Conservation (phyloP, 2,888 invertebrate genomes). For the Leucophenga montana region DNA sequence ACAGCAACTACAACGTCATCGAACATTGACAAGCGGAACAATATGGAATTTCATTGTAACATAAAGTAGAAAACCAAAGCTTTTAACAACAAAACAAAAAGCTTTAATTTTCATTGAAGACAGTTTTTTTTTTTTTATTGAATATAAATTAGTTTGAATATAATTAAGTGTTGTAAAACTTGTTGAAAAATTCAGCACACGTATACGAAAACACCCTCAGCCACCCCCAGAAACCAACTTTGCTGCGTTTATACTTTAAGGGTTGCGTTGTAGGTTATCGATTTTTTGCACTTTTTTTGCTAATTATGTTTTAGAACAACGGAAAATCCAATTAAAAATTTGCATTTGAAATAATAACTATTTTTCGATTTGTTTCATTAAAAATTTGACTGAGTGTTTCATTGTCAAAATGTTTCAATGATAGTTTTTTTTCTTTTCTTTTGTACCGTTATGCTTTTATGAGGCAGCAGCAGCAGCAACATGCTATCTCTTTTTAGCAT, state of each 20-base stretch:
- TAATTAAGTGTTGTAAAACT: neutral
- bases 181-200: slow-evolving; percentile 5
- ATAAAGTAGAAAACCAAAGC: too few species aligned
- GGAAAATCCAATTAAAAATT: neutral
- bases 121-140: neutral
- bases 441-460: neutral
- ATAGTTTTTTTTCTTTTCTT: neutral
- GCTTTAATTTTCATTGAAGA: neutral
- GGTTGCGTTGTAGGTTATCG: slow-evolving; percentile 19
- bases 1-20: too few species aligned
- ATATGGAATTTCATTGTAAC: neutral
- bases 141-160: neutral
- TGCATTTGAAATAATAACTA: neutral
- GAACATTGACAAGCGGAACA: too few species aligned
- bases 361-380: neutral
- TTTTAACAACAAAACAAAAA: neutral
- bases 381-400: neutral
- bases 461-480: too few species aligned
- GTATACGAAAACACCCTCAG: neutral
- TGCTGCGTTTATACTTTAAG: neutral
- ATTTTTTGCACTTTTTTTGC: slow-evolving; percentile 4
- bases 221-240: neutral
- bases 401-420: slow-evolving; percentile 23
- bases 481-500: slow-evolving; percentile 15
- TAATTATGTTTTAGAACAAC: slow-evolving; percentile 1